Evolutionary conservation across 2,888 invertebrate species (phyloP).

Genomic region (Odontocolon sp.): DNA sequence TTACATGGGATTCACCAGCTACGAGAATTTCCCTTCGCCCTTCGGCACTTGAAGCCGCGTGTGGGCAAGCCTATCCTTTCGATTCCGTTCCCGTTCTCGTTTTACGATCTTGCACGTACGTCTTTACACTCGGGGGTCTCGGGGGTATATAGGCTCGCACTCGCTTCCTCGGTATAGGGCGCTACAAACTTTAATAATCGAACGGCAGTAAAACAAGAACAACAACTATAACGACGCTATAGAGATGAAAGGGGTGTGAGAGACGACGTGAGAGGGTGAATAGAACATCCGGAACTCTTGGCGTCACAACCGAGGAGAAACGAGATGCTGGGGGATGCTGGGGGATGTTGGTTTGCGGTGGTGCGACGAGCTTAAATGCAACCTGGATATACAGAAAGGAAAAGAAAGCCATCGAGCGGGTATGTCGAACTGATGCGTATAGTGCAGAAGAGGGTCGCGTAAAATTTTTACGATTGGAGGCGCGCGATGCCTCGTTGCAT

Average conservation of each 20-base stretch:
- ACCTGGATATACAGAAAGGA: background rate
- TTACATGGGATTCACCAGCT: slow-evolving; percentile 20
- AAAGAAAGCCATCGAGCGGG: background rate
- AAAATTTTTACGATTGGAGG: slow-evolving; percentile 74
- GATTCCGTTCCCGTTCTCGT: slow-evolving; percentile 26
- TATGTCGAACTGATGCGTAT: background rate
- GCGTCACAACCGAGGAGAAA: background rate
- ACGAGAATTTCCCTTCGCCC: slow-evolving; percentile 34
- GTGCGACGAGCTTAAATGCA: background rate
- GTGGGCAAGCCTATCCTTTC: slow-evolving; percentile 16
- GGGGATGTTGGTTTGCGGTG: background rate
- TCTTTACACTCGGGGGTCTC: background rate
- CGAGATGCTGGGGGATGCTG: background rate
- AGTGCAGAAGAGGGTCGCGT: slow-evolving; percentile 64
- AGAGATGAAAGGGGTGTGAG: slow-evolving; percentile 25
- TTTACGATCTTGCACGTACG: slow-evolving; percentile 44
- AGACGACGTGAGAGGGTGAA: slow-evolving; percentile 13
- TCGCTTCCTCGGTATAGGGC: slow-evolving; percentile 13
- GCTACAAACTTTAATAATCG: slow-evolving; percentile 69
- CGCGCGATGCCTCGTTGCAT: slow-evolving; percentile 71
- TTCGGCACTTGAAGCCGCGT: background rate
- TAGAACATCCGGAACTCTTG: slow-evolving; percentile 29
- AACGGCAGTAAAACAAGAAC: slow-evolving; percentile 68
- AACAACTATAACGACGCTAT: slow-evolving; percentile 51
- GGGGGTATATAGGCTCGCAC: slow-evolving; percentile 5